Conservation (phyloP, 2,797 vertebrate genomes). For the Pangasius krempfi region DNA sequence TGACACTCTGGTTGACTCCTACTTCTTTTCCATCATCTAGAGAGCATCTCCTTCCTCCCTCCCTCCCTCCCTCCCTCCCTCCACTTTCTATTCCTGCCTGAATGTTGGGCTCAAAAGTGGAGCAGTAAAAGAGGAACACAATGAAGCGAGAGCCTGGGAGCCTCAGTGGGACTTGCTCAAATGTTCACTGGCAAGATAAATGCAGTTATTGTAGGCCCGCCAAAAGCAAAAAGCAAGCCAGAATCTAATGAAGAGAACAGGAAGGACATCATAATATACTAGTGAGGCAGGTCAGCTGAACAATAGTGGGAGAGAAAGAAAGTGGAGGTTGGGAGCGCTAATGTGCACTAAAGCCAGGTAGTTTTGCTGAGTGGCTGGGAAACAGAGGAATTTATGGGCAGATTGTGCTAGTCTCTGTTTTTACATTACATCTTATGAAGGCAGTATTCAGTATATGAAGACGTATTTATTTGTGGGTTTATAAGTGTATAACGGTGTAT, state of each 20-base stretch:
- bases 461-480: constrained; percentile 9
- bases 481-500: constrained; percentile 13
- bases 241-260: constrained; percentile 54
- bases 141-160: constrained; percentile 32
- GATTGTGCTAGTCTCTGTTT: neutral
- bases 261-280: constrained; percentile 50
- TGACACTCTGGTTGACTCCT: constrained; percentile 27
- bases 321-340: neutral
- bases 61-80: neutral
- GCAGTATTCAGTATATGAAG: neutral
- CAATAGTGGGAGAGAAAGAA: constrained; percentile 12
- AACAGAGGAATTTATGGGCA: neutral
- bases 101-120: constrained; percentile 24
- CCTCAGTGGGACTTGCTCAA: constrained; percentile 29
- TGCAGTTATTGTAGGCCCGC: constrained; percentile 45
- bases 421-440: neutral
- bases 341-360: constrained; percentile 7
- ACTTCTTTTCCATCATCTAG: constrained; percentile 6
- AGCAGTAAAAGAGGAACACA: constrained; percentile 31
- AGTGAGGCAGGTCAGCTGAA: constrained; percentile 45
- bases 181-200: constrained; percentile 49
- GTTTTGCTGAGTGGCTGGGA: neutral
- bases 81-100: constrained; percentile 36
- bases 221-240: constrained; percentile 43
- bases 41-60: neutral